phyloP scores from a whole-genome alignment of 2,888 invertebrate species.

The Margaritifera margaritifera region DNA sequence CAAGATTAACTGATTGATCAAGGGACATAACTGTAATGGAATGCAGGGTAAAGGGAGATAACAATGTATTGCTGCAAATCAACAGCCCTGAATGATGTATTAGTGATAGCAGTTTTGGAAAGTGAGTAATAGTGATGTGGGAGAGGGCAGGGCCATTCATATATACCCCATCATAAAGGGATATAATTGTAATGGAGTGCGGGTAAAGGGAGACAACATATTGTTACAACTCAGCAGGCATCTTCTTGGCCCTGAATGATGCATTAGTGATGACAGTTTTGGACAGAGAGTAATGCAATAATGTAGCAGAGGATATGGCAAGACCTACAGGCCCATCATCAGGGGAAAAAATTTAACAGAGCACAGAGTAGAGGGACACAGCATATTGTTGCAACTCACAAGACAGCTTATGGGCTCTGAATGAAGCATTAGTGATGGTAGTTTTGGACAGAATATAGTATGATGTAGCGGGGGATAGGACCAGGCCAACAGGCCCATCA shows the following conservation, averaged over 20 bases:
- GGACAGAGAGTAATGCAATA: slow-evolving; percentile 45
- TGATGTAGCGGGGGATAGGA: slow-evolving; percentile 74
- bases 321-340: slow-evolving; percentile 88
- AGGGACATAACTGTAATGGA: too few relatives aligned
- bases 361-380: too few relatives aligned
- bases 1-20: slow-evolving; percentile 85
- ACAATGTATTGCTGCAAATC: too few relatives aligned
- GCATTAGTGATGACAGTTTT: slow-evolving; percentile 99
- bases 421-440: slow-evolving; percentile 98
- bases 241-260: slow-evolving; percentile 95
- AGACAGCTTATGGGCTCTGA: slow-evolving; percentile 96
- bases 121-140: too few relatives aligned
- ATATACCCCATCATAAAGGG: too few relatives aligned
- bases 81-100: too few relatives aligned
- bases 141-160: too few relatives aligned
- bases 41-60: too few relatives aligned
- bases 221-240: slow-evolving; percentile 77
- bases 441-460: slow-evolving; percentile 78
- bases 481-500: slow-evolving; percentile 88
- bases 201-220: too few relatives aligned
- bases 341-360: slow-evolving; percentile 67
- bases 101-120: too few relatives aligned
- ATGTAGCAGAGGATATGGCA: slow-evolving; percentile 75
- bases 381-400: too few relatives aligned
- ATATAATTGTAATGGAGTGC: too few relatives aligned